A percentile compares a stretch with the other conserved stretches of the same genome.
phyloP scores from a whole-genome alignment of 1,140 invertebrate species.

The Eurytemora carolleeae region DNA sequence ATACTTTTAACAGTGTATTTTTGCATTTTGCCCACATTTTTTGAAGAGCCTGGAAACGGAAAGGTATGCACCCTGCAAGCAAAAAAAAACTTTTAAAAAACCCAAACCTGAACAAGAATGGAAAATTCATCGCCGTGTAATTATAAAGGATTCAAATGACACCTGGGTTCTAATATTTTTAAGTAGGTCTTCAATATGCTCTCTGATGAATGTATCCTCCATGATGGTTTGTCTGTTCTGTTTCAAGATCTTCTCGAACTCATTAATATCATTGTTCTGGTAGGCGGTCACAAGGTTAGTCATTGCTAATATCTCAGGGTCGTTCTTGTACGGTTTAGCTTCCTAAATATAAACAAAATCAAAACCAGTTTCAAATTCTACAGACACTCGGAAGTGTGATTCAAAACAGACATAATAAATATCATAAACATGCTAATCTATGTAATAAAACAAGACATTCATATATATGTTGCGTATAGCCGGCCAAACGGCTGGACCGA shows the following conservation, averaged over 20 bases:
- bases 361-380: too few species aligned
- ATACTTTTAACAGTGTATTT: too few species aligned
- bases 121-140: background rate
- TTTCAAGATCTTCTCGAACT: constrained; percentile 90
- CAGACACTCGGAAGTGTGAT: too few species aligned
- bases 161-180: constrained; percentile 84
- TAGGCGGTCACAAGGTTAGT: constrained; percentile 96
- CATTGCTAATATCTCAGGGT: constrained; percentile 98
- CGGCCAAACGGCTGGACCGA: too few species aligned
- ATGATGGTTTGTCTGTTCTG: constrained; percentile 91
- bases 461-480: too few species aligned
- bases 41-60: background rate
- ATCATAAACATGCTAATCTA: too few species aligned
- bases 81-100: background rate
- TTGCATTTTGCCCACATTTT: too few species aligned
- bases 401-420: too few species aligned
- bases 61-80: background rate
- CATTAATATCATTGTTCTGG: constrained; percentile 97
- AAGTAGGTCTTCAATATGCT: constrained; percentile 93
- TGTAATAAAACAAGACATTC: too few species aligned
- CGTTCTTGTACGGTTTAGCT: constrained; percentile 98
- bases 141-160: background rate
- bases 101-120: background rate
- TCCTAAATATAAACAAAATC: too few species aligned
- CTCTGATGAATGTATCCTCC: constrained; percentile 97